Percentiles rank a stretch among this genome's conserved stretches.
Evolutionary conservation across 2,113 vertebrate species (phyloP).

Genomic region (Nothocercus nigrocapillus): DNA sequence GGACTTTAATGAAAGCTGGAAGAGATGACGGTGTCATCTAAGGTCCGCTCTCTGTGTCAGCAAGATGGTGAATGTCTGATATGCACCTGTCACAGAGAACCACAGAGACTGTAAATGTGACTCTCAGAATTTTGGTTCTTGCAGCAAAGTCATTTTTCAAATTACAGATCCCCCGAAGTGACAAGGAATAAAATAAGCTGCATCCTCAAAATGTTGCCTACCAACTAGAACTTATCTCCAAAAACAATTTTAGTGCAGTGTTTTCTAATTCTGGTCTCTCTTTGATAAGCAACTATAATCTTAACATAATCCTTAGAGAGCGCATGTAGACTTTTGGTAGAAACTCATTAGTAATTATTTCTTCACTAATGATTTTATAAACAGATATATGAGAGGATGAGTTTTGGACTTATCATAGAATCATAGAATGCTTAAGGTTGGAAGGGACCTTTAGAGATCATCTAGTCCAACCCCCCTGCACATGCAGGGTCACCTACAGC

Average conservation of each 20-base stretch:
- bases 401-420: background rate
- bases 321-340: background rate
- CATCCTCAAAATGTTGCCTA: background rate
- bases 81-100: background rate
- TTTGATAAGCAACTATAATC: background rate
- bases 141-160: background rate
- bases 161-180: background rate
- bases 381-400: background rate
- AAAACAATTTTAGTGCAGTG: background rate
- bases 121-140: background rate
- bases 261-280: background rate
- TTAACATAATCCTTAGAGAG: background rate
- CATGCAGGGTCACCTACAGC: too few species aligned
- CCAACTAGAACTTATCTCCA: background rate
- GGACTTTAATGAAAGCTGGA: background rate
- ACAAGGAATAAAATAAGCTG: background rate
- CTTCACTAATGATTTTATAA: background rate
- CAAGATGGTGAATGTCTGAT: background rate
- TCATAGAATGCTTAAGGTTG: too few species aligned
- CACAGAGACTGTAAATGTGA: background rate
- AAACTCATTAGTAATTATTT: background rate
- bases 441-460: too few species aligned
- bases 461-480: too few species aligned
- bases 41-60: background rate
- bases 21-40: background rate